Percentiles rank a stretch among this genome's conserved stretches.
Conservation (phyloP, 2,113 vertebrate species). For the Sula dactylatra region DNA sequence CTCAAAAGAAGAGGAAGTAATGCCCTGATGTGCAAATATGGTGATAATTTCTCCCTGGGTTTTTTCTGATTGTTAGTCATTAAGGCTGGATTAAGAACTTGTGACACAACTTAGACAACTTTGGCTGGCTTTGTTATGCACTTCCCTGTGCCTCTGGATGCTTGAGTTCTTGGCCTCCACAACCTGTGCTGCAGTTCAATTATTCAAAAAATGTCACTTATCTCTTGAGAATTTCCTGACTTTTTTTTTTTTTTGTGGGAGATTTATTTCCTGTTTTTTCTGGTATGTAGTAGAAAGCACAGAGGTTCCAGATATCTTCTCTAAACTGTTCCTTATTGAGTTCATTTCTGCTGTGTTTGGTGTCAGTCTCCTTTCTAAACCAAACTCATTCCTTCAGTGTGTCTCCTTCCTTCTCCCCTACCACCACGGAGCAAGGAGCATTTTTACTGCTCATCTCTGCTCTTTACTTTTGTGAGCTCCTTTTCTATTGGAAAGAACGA, state of each 20-base stretch:
- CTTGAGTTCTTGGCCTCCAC: not conserved
- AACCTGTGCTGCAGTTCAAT: not conserved
- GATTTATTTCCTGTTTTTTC: not conserved
- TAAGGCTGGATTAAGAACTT: not conserved
- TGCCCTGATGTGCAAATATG: not conserved
- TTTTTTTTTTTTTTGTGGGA: not conserved
- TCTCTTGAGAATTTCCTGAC: not conserved
- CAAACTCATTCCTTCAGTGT: not conserved
- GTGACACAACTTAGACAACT: not conserved
- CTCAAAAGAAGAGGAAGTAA: not conserved
- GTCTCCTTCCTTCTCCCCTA: not conserved
- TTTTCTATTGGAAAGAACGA: not conserved
- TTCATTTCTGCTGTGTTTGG: not conserved
- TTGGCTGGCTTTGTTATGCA: not conserved
- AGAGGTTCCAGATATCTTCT: not conserved
- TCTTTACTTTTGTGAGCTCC: not conserved
- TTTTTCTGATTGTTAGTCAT: not conserved
- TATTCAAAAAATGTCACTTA: not conserved
- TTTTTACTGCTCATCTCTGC: not conserved
- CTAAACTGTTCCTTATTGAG: not conserved
- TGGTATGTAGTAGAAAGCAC: not conserved
- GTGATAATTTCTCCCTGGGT: not conserved
- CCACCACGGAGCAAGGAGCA: not conserved
- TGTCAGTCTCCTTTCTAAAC: not conserved
- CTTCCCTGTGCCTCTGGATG: not conserved